Evolutionary conservation across 2,888 invertebrate species (phyloP).

Genomic region (Cheilosia soror): DNA sequence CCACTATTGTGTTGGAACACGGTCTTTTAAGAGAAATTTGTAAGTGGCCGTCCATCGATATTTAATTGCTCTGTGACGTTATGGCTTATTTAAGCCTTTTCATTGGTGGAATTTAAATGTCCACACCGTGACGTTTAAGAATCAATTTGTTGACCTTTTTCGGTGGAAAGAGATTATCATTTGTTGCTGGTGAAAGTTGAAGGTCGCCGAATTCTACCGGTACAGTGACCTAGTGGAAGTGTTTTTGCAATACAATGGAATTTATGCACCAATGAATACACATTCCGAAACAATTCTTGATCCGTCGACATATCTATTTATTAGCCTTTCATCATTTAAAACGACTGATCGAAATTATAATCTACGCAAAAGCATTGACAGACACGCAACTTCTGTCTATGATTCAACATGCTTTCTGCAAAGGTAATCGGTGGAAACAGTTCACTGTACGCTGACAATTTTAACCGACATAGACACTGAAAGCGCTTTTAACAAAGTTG

Average conservation of each 20-base stretch:
- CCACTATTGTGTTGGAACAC: constrained; percentile 7
- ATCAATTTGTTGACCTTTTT: constrained; percentile 50
- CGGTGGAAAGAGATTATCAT: constrained; percentile 1
- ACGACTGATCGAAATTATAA: no score
- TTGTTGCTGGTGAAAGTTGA: constrained; percentile 47
- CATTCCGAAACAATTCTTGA: neutral
- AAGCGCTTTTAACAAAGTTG: no score
- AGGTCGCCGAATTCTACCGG: constrained; percentile 24
- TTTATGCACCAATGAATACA: neutral
- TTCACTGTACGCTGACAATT: no score
- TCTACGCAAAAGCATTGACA: no score
- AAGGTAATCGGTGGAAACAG: no score
- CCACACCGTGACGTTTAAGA: constrained; percentile 29
- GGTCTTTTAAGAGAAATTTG: constrained; percentile 17
- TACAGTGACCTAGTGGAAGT: constrained; percentile 27
- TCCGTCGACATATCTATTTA: no score
- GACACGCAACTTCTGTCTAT: no score
- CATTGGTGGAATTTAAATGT: constrained; percentile 14
- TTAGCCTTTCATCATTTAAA: no score
- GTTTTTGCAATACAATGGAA: neutral
- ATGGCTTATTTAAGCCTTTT: constrained; percentile 31
- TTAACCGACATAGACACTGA: no score
- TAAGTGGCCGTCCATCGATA: constrained; percentile 37
- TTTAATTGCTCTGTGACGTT: constrained; percentile 47
- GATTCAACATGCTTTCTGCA: no score